Percentiles rank a stretch among this genome's conserved stretches.
Evolutionary conservation across 53 echinoderm and acorn worm genomes (phyloP).

Genomic region (Holothuria scabra): DNA sequence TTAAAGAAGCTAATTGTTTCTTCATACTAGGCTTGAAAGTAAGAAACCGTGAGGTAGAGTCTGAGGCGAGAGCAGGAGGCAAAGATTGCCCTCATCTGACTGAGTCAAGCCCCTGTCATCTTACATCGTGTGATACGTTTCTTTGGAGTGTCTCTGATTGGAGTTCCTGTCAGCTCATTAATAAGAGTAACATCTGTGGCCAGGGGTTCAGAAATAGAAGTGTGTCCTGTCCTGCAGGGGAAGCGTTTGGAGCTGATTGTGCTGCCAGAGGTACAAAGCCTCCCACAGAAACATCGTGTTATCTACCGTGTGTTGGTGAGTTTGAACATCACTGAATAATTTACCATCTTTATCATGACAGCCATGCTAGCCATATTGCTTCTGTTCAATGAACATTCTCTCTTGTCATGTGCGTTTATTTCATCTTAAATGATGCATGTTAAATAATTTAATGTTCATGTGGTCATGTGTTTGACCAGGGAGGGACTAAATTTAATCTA

Average conservation of each 20-base stretch:
- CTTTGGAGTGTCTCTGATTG: constrained; percentile 89
- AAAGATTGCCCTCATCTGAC: constrained; percentile 79
- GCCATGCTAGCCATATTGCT: too few relatives aligned
- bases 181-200: constrained; percentile 73
- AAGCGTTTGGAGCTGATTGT: constrained; percentile 67
- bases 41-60: constrained; percentile 50
- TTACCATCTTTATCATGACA: too few relatives aligned
- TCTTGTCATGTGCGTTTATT: too few relatives aligned
- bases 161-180: constrained; percentile 65
- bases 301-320: constrained; percentile 83
- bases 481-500: too few relatives aligned
- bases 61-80: constrained; percentile 56
- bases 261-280: constrained; percentile 61
- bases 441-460: too few relatives aligned
- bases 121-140: constrained; percentile 82
- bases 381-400: too few relatives aligned
- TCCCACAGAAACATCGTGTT: constrained; percentile 46
- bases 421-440: too few relatives aligned
- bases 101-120: constrained; percentile 76
- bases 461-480: too few relatives aligned
- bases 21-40: constrained; percentile 65
- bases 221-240: constrained; percentile 79
- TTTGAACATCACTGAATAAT: not conserved
- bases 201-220: constrained; percentile 63
- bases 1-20: not conserved